Evolutionary conservation across 2,888 invertebrate genomes (phyloP).

Genomic region (Pristionchus exspectatus): DNA sequence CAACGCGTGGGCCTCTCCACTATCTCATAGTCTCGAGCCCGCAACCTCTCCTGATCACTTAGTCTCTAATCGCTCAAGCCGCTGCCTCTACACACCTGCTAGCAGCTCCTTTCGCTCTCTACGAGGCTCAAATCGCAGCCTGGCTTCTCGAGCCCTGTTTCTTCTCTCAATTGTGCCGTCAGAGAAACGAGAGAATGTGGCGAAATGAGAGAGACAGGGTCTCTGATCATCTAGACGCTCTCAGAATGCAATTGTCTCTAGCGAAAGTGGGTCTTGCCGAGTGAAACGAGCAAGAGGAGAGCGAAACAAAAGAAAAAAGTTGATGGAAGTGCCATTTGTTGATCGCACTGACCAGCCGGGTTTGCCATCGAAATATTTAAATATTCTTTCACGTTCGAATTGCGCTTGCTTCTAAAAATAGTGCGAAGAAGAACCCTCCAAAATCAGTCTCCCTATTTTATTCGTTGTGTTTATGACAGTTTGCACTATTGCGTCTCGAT

Average conservation of each 20-base stretch:
- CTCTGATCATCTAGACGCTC: background rate
- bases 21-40: slow-evolving; percentile 15
- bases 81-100: slow-evolving; percentile 1
- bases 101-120: background rate
- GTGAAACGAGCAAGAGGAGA: background rate
- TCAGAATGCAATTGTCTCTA: background rate
- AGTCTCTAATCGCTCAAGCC: background rate
- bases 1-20: slow-evolving; percentile 11
- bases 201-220: background rate
- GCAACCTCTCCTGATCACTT: background rate
- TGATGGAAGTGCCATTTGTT: background rate
- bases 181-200: no score
- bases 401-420: no score
- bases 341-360: slow-evolving; percentile 24
- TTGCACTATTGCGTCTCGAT: no score
- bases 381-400: no score
- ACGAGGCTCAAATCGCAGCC: background rate
- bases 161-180: background rate
- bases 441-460: no score
- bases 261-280: background rate
- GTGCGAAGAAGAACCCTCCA: no score
- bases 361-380: background rate
- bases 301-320: slow-evolving; percentile 4
- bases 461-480: no score
- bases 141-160: background rate